Evolutionary conservation across 2,888 invertebrate species (phyloP).

Genomic region (Cryptus armator): DNA sequence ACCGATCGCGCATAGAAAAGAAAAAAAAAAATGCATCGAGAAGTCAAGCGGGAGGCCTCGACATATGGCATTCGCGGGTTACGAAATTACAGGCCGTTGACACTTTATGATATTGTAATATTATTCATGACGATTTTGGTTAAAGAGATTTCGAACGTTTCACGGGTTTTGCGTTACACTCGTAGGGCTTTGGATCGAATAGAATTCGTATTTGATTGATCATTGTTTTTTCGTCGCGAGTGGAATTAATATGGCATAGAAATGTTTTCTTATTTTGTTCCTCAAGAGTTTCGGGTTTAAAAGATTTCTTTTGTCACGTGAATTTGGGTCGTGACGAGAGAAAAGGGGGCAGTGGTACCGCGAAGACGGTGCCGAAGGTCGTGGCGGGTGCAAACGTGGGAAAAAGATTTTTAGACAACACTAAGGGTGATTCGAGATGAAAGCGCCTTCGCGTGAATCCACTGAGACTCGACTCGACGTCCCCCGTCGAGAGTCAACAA

Average conservation of each 20-base stretch:
- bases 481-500: conserved; percentile 82
- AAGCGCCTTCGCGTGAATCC: conserved; percentile 31
- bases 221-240: conserved; percentile 1
- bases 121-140: conserved; percentile 20
- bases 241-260: not conserved
- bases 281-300: conserved; percentile 28
- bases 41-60: conserved; percentile 19
- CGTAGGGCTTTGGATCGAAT: not conserved
- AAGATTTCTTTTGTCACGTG: conserved; percentile 67
- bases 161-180: not conserved
- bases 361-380: conserved; percentile 10
- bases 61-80: conserved; percentile 1
- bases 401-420: conserved; percentile 70
- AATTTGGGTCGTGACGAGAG: conserved; percentile 44
- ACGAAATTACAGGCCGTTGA: conserved; percentile 31
- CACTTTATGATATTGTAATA: conserved; percentile 34
- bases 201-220: conserved; percentile 42
- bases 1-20: not conserved
- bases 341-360: conserved; percentile 27
- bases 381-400: conserved; percentile 77
- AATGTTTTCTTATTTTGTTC: not conserved
- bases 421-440: conserved; percentile 38
- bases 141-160: not conserved
- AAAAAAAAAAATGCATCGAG: not conserved
- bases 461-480: conserved; percentile 69